Base-by-base conservation (phyloP, 2,113 vertebrate species). In the Odontophorus gujanensis region DNA sequence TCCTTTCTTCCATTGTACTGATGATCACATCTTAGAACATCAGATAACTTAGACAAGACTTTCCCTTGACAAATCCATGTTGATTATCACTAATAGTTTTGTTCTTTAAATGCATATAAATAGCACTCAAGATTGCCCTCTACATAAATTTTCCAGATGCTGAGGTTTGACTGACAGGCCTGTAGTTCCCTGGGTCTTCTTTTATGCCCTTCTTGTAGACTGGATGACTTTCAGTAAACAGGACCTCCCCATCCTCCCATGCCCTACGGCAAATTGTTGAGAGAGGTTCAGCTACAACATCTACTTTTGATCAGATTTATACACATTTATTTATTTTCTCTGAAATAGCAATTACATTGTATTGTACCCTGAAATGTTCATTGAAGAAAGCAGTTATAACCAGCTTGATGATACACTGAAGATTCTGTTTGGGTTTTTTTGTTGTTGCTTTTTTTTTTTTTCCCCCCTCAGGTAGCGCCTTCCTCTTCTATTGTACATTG, bases 281-380 rank as follows among this genome's bases (percentile, higher is more conserved):
- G 61, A 62, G 7, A 25, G 36, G 24, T 38, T 16, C 59, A 38
- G 36, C 25, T 40, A 26, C 26, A 62, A 40, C 36, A 40, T 18
- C 61, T 26, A 15, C 9, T 86, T 85, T 69, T 77, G 3, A 65
- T 76, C 25, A 76, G 10, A 6, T 36, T 57, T 68, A 28, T 13
- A 48, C 20, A 7, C 0, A 0, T 3, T 53, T 25, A 0, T 3
- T 53, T 30, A 53, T 30, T 51, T 28, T 34, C 30, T 76, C 16
- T 32, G 48, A 76, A 85, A 67, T 10, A 32, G 11, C 51, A 68
- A 73, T 32, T 36, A 11, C 3, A 22, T 63, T 1, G 3, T 47
- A 42, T 42, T 76, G 84, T 68, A 20, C 30, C 50, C n/a, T 55
- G 28, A 82, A 77, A 80, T 34, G 3, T 61, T 89, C 21, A 57